phyloP scores from a whole-genome alignment of 2,888 invertebrate genomes.

The Drosophila recens region DNA sequence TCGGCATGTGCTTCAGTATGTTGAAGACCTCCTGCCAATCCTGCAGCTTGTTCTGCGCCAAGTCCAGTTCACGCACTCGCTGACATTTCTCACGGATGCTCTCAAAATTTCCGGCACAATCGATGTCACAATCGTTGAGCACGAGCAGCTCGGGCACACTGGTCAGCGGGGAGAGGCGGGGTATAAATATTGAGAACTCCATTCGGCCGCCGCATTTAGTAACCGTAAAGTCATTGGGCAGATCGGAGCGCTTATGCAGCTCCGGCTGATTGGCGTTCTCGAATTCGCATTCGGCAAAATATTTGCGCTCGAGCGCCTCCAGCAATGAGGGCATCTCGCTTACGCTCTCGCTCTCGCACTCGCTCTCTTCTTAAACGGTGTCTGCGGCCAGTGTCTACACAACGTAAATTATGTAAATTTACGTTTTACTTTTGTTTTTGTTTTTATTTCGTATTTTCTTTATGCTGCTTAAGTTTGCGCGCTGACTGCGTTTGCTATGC shows the following conservation, averaged over 20 bases:
- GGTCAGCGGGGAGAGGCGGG: slow-evolving; percentile 90
- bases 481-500: slow-evolving; percentile 28
- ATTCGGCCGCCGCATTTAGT: slow-evolving; percentile 74
- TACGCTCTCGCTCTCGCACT: background rate
- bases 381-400: slow-evolving; percentile 26
- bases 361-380: slow-evolving; percentile 1
- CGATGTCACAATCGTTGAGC: slow-evolving; percentile 96
- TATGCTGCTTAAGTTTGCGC: slow-evolving; percentile 15
- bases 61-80: slow-evolving; percentile 96
- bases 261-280: slow-evolving; percentile 87
- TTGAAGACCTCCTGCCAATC: slow-evolving; percentile 96
- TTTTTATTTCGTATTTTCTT: slow-evolving; percentile 12
- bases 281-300: slow-evolving; percentile 86
- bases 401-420: slow-evolving; percentile 58
- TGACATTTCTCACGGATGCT: slow-evolving; percentile 93
- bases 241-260: slow-evolving; percentile 74
- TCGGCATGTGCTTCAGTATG: slow-evolving; percentile 94
- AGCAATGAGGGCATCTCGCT: slow-evolving; percentile 92
- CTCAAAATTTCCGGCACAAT: slow-evolving; percentile 93
- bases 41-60: slow-evolving; percentile 95
- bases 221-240: slow-evolving; percentile 74
- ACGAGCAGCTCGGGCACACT: slow-evolving; percentile 94
- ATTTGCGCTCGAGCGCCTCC: slow-evolving; percentile 95
- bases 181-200: slow-evolving; percentile 93
- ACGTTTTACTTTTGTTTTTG: slow-evolving; percentile 43